Conservation (phyloP, 35 echinoderm and acorn worm genomes). For the Ophiothrix spiculata region DNA sequence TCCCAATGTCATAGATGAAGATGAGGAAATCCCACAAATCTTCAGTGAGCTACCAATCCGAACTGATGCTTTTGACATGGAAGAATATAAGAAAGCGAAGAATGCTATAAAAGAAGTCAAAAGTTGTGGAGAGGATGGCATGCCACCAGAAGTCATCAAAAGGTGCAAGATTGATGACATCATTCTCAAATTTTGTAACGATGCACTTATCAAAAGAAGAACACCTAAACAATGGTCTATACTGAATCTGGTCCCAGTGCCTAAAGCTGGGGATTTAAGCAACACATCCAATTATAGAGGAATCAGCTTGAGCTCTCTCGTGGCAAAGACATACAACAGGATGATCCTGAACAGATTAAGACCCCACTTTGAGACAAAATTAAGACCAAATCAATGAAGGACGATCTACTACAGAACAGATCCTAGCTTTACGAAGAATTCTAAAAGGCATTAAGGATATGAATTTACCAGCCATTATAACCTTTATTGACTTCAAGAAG, state of each 20-base stretch:
- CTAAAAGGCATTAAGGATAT: no score
- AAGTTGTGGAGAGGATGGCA: slow-evolving; percentile 9
- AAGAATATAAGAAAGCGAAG: slow-evolving; percentile 15
- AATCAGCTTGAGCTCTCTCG: slow-evolving; percentile 12
- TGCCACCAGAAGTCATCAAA: not conserved
- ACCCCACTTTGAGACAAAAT: slow-evolving; percentile 1
- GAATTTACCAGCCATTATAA: no score
- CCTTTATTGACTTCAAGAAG: no score
- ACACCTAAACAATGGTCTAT: slow-evolving; percentile 18
- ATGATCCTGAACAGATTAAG: slow-evolving; percentile 30
- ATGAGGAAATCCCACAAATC: not conserved
- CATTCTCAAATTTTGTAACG: slow-evolving; percentile 2
- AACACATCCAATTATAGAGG: not conserved
- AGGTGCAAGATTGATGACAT: slow-evolving; percentile 10
- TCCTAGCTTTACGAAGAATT: not conserved
- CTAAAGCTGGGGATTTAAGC: slow-evolving; percentile 3
- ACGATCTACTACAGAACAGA: not conserved
- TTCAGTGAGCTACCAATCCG: not conserved
- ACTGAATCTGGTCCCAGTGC: not conserved
- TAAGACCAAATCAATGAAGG: not conserved
- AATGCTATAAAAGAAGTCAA: not conserved
- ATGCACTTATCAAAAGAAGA: not conserved
- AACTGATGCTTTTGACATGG: slow-evolving; percentile 6
- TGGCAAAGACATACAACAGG: slow-evolving; percentile 32
- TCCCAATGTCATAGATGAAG: not conserved